Conservation (phyloP, 2,797 vertebrate species). For the Acridotheres tristis region DNA sequence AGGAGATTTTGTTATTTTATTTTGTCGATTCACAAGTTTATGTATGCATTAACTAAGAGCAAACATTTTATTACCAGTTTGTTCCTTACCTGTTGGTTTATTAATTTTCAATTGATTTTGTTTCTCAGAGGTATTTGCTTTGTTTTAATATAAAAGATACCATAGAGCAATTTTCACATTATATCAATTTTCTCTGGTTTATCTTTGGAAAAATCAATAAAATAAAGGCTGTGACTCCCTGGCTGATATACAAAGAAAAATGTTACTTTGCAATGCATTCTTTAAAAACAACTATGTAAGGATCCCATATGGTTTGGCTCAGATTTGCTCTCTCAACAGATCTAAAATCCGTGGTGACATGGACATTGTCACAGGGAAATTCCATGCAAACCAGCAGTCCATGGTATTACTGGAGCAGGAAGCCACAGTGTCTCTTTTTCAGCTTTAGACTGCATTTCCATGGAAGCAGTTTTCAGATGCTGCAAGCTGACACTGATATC, state of each 20-base stretch:
- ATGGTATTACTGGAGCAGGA: not conserved
- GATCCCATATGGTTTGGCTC: not conserved
- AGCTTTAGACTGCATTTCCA: not conserved
- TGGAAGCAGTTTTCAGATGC: not conserved
- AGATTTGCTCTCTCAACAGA: not conserved
- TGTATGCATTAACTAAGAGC: not conserved
- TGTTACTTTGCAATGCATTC: not conserved
- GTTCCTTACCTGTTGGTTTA: not conserved
- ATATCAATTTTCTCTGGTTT: not conserved
- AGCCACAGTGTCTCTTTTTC: not conserved
- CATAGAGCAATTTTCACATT: not conserved
- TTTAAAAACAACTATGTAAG: not conserved
- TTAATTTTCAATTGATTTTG: conserved; percentile 12
- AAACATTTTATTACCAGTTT: not conserved
- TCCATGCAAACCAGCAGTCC: accelerated
- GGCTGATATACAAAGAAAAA: not conserved
- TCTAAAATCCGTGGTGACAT: not conserved
- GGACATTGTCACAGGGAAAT: not conserved
- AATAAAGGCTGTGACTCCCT: not conserved
- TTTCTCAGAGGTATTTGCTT: not conserved
- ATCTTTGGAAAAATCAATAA: conserved; percentile 38
- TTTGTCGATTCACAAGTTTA: not conserved
- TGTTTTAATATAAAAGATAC: not conserved
- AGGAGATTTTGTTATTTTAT: not conserved
- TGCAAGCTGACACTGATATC: not conserved